Base-by-base conservation (phyloP, 64 coral and sea anemone genomes). In the Catalaphyllia jardinei region DNA sequence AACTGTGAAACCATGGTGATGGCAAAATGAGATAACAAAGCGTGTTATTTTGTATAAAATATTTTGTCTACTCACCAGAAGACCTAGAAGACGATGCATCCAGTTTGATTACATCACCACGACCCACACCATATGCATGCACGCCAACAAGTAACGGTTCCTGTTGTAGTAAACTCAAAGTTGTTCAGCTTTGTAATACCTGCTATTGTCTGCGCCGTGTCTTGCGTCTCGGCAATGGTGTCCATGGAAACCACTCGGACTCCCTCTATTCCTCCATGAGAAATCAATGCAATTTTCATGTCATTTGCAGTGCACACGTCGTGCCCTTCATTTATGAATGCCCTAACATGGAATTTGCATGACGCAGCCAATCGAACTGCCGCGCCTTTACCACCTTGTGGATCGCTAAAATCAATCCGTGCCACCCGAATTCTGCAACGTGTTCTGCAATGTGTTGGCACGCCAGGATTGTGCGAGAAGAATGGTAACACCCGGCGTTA, bases 371-470 rank as follows among this genome's bases (percentile, higher is more conserved):
- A 31, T 29, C 77, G 29, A 30, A 82, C 88, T 31, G 77, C 77
- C 4, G 63, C 38, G n/a, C 78, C 69, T 73, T 81, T 80, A 8
- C 77, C 62, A 22, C 88, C 88, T 89, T 89, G 88, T 3, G 77
- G 77, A 30, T 89, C 88, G 75, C 88, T 89, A 30, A 80, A 89
- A 81, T 80, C 88, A 31, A 81, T 29, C 12, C 88, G 76, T 19
- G 17, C 60, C 15, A 89, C 46, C 24, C 27, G 14, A 46, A 89
- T 72, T 29, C 75, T 62, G 10, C 60, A 51, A 15, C 33, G 10
- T 30, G 55, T 63, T 52, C 52, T n/a, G n/a, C 31, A 24, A 89
- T 71, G 10, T 52, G 30, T 79, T 17, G 76, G 60, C 88, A 89
- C 30, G 5, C 42, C 55, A 54, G 60, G 35, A 89, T 22, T 25